Conservation (phyloP, 2,888 invertebrate genomes). For the Doris montereyensis region DNA sequence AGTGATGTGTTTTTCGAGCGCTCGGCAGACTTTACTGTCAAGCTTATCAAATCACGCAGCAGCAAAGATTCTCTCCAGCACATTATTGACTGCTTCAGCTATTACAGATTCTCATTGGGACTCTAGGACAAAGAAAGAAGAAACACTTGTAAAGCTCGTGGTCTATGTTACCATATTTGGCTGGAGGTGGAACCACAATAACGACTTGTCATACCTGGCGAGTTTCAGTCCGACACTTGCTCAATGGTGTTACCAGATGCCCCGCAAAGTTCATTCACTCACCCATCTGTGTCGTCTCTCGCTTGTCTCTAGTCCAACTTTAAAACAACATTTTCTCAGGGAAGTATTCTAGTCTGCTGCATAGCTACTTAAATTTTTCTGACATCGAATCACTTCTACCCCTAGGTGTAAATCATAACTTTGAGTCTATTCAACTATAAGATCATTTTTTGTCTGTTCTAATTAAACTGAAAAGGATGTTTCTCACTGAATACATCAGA, state of each 20-base stretch:
- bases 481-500: too few species aligned
- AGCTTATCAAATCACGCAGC: conserved; percentile 52
- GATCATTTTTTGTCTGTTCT: too few species aligned
- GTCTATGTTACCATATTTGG: conserved; percentile 57
- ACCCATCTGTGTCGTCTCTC: conserved; percentile 51
- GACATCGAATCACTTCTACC: conserved; percentile 54
- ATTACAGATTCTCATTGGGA: conserved; percentile 63
- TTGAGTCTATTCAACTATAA: too few species aligned
- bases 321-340: conserved; percentile 46
- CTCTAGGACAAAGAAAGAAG: conserved; percentile 47
- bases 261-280: conserved; percentile 48
- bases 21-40: conserved; percentile 55
- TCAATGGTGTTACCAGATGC: conserved; percentile 51
- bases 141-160: conserved; percentile 51
- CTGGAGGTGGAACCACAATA: conserved; percentile 54
- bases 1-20: conserved; percentile 56
- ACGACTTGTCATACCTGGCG: conserved; percentile 50
- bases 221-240: conserved; percentile 50
- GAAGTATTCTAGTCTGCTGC: conserved; percentile 52
- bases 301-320: conserved; percentile 45
- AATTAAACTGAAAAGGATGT: too few species aligned
- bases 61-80: conserved; percentile 44
- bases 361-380: conserved; percentile 54
- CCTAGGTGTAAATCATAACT: too few species aligned
- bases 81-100: conserved; percentile 54